These are phyloP conservation scores for Atlantisia rogersi DNA, from an alignment of 2,113 vertebrate species.

Conservation along the genomic window DNA sequence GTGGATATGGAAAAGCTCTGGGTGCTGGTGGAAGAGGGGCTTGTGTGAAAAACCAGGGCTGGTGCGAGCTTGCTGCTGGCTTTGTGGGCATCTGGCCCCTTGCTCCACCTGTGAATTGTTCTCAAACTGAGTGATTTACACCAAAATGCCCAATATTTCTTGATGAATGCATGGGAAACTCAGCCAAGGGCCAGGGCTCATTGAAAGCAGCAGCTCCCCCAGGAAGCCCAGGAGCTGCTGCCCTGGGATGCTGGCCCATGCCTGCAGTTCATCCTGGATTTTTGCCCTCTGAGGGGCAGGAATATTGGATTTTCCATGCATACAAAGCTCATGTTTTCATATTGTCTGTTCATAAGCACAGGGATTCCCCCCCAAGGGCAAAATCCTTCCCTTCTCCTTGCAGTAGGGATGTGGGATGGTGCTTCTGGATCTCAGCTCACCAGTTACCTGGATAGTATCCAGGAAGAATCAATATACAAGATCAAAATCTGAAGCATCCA, in stretches of 20 bases:
- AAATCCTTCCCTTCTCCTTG: background rate
- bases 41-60: accelerated
- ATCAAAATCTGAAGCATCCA: background rate
- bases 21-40: background rate
- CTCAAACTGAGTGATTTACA: background rate
- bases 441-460: background rate
- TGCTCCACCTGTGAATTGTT: background rate
- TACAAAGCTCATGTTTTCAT: background rate
- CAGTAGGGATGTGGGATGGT: background rate
- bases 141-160: background rate
- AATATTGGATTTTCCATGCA: background rate
- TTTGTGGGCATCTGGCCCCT: accelerated
- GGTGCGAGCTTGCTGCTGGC: background rate
- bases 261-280: background rate
- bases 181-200: background rate
- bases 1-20: accelerated
- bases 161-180: background rate
- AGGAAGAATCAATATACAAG: background rate
- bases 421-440: background rate
- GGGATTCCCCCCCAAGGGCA: background rate
- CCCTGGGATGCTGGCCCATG: background rate
- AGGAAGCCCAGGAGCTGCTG: background rate
- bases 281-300: background rate
- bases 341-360: background rate
- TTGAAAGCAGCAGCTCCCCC: background rate